Percentiles rank a stretch among this genome's conserved stretches.
These are phyloP conservation scores for Hirtodrosophila histrioides DNA, from an alignment of 2,888 invertebrate genomes.

Conservation along the genomic window DNA sequence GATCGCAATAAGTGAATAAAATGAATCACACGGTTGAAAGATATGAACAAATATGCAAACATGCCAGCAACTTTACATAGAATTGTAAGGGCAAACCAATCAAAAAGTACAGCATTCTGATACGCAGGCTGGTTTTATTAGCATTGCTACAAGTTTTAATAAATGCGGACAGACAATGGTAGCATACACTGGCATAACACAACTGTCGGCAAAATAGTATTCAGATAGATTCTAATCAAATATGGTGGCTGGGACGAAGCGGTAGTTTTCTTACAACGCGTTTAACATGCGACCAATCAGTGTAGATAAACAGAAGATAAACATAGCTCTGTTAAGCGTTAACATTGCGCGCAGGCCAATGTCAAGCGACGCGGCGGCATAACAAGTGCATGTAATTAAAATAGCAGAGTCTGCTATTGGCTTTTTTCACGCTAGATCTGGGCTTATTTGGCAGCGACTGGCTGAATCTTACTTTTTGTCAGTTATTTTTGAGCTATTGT, in stretches of 20 bases:
- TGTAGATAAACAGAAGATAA: conserved; percentile 64
- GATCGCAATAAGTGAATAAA: conserved; percentile 12
- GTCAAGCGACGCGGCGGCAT: conserved; percentile 50
- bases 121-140: conserved; percentile 26
- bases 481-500: too few species aligned
- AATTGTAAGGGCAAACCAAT: conserved; percentile 41
- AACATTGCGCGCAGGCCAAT: conserved; percentile 54
- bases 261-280: conserved; percentile 40
- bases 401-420: not conserved
- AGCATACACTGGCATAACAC: not conserved
- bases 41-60: conserved; percentile 23
- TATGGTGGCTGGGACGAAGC: conserved; percentile 17
- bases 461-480: too few species aligned
- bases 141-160: conserved; percentile 64
- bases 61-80: conserved; percentile 7
- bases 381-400: conserved; percentile 61
- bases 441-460: too few species aligned
- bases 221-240: conserved; percentile 48
- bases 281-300: conserved; percentile 70
- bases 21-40: conserved; percentile 9
- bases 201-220: conserved; percentile 9
- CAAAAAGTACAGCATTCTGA: conserved; percentile 39
- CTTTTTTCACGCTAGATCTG: too few species aligned
- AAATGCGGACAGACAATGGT: conserved; percentile 40
- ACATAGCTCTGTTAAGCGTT: conserved; percentile 64